Percentiles rank a stretch among this genome's conserved stretches.
Conservation (phyloP, 2,888 invertebrate species). For the Cepaea hortensis region DNA sequence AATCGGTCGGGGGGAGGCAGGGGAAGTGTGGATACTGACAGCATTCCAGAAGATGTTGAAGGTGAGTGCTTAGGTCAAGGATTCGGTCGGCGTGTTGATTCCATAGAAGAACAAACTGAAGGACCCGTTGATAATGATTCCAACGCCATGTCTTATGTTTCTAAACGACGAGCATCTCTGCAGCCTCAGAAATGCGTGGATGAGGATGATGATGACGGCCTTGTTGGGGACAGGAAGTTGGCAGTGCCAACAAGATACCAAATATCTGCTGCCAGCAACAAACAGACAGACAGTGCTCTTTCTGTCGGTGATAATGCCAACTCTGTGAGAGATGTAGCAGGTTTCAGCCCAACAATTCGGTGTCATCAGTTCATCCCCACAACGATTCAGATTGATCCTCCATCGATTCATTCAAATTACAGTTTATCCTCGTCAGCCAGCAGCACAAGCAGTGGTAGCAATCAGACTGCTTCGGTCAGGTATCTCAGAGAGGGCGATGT, state of each 20-base stretch:
- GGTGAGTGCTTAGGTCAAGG: neutral
- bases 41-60: constrained; percentile 24
- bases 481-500: neutral
- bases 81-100: neutral
- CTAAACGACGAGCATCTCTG: constrained; percentile 34
- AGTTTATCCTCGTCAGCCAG: constrained; percentile 2
- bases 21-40: constrained; percentile 33
- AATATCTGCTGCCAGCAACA: neutral
- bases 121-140: neutral
- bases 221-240: neutral
- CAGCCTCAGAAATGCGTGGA: constrained; percentile 46
- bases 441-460: neutral
- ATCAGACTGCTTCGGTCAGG: neutral
- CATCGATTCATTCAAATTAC: constrained; percentile 29
- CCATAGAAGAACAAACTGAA: constrained; percentile 30
- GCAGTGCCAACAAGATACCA: neutral
- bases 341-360: neutral
- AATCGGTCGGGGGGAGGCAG: constrained; percentile 18
- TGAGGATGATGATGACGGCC: constrained; percentile 25
- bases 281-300: neutral
- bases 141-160: neutral
- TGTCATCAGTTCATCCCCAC: constrained; percentile 18
- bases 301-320: neutral
- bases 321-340: neutral
- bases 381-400: constrained; percentile 42